These are phyloP conservation scores for Diarsia mendica DNA, from an alignment of 2,888 invertebrate species.

Conservation along the genomic window DNA sequence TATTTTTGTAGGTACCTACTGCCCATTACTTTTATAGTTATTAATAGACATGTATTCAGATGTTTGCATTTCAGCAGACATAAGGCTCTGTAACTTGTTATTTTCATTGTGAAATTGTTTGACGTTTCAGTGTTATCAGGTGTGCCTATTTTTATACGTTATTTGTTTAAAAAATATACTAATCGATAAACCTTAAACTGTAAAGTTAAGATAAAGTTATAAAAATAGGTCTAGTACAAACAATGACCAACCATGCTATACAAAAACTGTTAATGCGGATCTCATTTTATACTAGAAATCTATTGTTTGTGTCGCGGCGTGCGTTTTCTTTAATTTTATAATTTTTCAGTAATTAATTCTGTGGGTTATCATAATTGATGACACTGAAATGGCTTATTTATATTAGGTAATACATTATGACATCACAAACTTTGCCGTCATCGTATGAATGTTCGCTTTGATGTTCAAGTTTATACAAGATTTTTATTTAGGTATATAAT, in stretches of 20 bases:
- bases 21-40: neutral
- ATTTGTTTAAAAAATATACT: neutral
- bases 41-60: neutral
- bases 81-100: constrained; percentile 7
- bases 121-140: neutral
- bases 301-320: too few relatives aligned
- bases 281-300: too few relatives aligned
- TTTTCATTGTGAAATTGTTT: constrained; percentile 12
- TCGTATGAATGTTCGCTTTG: neutral
- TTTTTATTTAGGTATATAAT: neutral
- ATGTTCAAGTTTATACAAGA: neutral
- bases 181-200: neutral
- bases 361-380: neutral
- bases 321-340: neutral
- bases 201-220: neutral
- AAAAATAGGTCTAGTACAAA: neutral
- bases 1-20: constrained; percentile 2
- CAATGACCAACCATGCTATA: too few relatives aligned
- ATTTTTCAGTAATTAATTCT: neutral
- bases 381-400: neutral
- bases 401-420: neutral
- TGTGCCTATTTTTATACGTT: neutral
- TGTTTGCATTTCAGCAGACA: neutral
- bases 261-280: too few relatives aligned
- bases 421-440: neutral